A percentile compares a stretch with the other conserved stretches of the same genome.
Conservation (phyloP, 1,140 invertebrate genomes). For the Tetragonula clypearis region DNA sequence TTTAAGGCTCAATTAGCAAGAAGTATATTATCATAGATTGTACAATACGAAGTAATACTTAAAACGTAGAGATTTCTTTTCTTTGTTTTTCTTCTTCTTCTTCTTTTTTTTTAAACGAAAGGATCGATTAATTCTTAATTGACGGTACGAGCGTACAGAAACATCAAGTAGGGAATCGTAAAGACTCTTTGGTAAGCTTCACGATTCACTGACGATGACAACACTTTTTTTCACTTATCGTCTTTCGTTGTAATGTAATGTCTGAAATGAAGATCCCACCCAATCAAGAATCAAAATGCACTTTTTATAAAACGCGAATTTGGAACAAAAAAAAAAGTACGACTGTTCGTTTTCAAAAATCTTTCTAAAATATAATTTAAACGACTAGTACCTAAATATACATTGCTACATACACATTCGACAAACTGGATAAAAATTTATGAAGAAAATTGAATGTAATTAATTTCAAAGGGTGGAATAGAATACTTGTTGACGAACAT, state of each 20-base stretch:
- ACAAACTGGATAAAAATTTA: neutral
- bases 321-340: neutral
- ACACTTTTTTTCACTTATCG: conserved; percentile 4
- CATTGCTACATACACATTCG: neutral
- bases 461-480: conserved; percentile 38
- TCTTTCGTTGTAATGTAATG: conserved; percentile 55
- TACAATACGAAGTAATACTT: conserved; percentile 18
- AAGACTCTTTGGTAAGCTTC: neutral
- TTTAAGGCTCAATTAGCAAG: neutral
- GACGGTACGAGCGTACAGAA: conserved; percentile 20
- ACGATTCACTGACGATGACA: neutral
- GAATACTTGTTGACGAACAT: conserved; percentile 14
- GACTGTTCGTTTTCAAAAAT: neutral
- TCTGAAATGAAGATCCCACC: conserved; percentile 45
- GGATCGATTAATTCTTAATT: conserved; percentile 24
- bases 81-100: neutral
- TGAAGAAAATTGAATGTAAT: conserved; percentile 4
- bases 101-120: neutral
- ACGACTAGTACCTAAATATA: neutral
- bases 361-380: conserved; percentile 6
- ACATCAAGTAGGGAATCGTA: neutral
- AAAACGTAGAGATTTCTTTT: neutral
- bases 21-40: neutral
- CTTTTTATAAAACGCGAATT: neutral
- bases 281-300: neutral